Percentiles rank a stretch among this genome's conserved stretches.
Evolutionary conservation across 2,888 invertebrate genomes (phyloP).

Genomic region (Oscheius sp.): DNA sequence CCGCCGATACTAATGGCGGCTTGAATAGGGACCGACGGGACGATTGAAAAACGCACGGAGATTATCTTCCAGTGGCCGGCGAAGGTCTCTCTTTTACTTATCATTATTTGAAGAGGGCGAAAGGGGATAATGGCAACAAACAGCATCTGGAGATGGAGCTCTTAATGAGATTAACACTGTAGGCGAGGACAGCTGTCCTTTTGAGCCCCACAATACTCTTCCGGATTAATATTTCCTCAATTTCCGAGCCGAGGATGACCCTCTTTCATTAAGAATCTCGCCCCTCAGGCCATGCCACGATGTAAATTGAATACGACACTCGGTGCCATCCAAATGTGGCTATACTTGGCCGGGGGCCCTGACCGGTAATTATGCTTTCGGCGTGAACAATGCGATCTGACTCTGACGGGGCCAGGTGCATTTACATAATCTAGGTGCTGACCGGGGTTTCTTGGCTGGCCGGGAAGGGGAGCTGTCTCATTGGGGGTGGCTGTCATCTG

Average conservation of each 20-base stretch:
- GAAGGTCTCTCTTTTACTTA: not conserved
- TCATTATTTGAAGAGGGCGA: not conserved
- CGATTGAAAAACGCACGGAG: not conserved
- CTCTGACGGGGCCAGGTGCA: slow-evolving; percentile 22
- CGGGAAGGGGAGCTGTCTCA: not conserved
- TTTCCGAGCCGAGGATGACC: slow-evolving; percentile 16
- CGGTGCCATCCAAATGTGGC: not conserved
- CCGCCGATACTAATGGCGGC: slow-evolving; percentile 6
- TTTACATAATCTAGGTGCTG: slow-evolving; percentile 11
- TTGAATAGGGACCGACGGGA: slow-evolving; percentile 11
- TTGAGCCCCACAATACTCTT: not conserved
- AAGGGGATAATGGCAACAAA: not conserved
- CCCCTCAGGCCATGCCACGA: slow-evolving; percentile 1
- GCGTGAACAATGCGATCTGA: slow-evolving; percentile 26
- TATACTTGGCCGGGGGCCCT: not conserved
- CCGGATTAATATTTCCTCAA: slow-evolving; percentile 22
- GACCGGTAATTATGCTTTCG: slow-evolving; percentile 29
- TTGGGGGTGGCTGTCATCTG: slow-evolving; percentile 29
- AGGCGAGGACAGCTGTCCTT: slow-evolving; percentile 18
- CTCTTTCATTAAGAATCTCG: slow-evolving; percentile 18
- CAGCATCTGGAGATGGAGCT: slow-evolving; percentile 6
- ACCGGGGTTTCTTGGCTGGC: not conserved
- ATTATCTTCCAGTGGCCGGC: not conserved
- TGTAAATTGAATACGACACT: slow-evolving; percentile 21
- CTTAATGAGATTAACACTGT: slow-evolving; percentile 26